Base-by-base conservation (phyloP, 2,113 vertebrate genomes). In the Manacus vitellinus region DNA sequence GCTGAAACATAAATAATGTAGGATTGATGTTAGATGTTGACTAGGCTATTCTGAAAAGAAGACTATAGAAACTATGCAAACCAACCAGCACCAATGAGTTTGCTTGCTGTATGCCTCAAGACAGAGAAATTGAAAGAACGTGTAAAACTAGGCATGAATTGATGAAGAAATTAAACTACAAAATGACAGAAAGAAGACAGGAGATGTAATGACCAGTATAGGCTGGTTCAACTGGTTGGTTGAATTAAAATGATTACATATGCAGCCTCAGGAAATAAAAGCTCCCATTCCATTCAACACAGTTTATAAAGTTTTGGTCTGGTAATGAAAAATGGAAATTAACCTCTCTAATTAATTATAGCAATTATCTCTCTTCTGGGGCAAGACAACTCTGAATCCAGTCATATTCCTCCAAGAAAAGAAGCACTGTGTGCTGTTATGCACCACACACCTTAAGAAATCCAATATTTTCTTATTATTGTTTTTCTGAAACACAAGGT, bases 261-360 rank as follows among this genome's bases (percentile, higher is more conserved):
- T 88, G 51, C 92, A 93, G 90, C 92, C 85, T 92, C 39, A 83
- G 96, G 95, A 96, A 94, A 93, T 37, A 70, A 93, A 90, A 96
- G 44, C 52, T 86, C 65, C 66, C 35, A 25, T 76, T 95, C 72
- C 30, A 63, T 96, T 88, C 82, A 46, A 80, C 35, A 77, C 6
- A 86, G 72, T 94, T 96, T 95, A 59, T 88, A 71, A 90, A 93
- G 79, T 88, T 92, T 90, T 92, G 39, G 39, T 94, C 37, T 65
- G 75, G 51, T 95, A 96, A 95, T 95, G 92, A 93, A 89, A 97
- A 95, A 96, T 94, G 62, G 68, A 92, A 96, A 96, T 94, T 18
- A 92, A 37, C 12, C 30, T 94, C 94, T 95, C 79, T 72, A 93
- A 95, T 91, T 95, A 96, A 91, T 95, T 95, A 84, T 12, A 82